These are phyloP conservation scores for Pimpla rufipes DNA, from an alignment of 2,888 invertebrate species.

Conservation along the genomic window DNA sequence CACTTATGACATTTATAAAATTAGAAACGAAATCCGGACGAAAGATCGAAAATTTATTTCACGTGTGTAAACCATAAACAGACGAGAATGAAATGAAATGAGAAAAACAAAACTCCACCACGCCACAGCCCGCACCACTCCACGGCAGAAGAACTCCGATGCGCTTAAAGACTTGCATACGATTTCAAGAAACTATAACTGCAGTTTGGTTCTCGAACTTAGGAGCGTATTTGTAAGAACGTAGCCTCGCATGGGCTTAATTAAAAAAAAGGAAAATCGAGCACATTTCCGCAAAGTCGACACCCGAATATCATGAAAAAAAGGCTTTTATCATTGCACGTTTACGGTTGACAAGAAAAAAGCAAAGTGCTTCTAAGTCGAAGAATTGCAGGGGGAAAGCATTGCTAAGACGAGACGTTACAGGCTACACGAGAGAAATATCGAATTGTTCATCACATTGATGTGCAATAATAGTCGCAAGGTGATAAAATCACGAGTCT, in stretches of 20 bases:
- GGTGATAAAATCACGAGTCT: constrained; percentile 13
- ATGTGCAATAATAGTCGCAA: constrained; percentile 37
- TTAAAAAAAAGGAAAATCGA: constrained; percentile 14
- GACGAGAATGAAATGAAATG: neutral
- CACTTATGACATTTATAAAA: constrained; percentile 69
- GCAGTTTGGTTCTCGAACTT: constrained; percentile 24
- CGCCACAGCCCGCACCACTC: constrained; percentile 64
- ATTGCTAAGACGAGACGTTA: constrained; percentile 21
- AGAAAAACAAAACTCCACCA: constrained; percentile 31
- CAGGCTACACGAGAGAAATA: constrained; percentile 7
- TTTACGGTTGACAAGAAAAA: neutral
- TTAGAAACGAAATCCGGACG: constrained; percentile 36
- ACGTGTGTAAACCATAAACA: constrained; percentile 18
- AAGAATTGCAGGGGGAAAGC: constrained; percentile 23
- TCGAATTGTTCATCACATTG: constrained; percentile 19
- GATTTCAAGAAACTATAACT: constrained; percentile 1
- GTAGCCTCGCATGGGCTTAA: constrained; percentile 46
- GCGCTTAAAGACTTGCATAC: constrained; percentile 28
- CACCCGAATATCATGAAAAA: neutral
- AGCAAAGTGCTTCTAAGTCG: constrained; percentile 23
- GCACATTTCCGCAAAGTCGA: constrained; percentile 35
- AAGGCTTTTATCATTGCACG: neutral
- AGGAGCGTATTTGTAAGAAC: constrained; percentile 58
- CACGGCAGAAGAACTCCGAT: constrained; percentile 57
- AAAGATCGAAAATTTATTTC: constrained; percentile 34